Evolutionary conservation across 2,113 vertebrate species (phyloP).

Genomic region (Gobius niger): DNA sequence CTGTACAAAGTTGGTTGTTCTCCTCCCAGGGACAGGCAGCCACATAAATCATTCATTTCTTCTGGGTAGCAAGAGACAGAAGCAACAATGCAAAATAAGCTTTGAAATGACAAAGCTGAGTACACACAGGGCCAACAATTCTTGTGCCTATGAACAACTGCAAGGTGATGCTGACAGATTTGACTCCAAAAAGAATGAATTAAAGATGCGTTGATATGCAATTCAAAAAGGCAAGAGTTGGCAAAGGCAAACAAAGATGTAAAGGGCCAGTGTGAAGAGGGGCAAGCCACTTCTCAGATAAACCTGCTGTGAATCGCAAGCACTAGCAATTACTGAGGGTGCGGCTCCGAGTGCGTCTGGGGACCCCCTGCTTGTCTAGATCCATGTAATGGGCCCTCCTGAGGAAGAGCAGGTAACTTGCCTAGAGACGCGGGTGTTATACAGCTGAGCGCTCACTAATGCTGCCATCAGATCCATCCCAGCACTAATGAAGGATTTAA

Average conservation of each 20-base stretch:
- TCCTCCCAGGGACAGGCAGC: conserved; percentile 45
- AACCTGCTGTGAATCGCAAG: conserved; percentile 66
- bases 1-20: conserved; percentile 28
- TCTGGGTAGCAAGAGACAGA: conserved; percentile 35
- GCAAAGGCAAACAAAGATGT: conserved; percentile 72
- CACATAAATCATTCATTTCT: conserved; percentile 64
- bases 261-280: conserved; percentile 24
- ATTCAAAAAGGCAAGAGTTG: conserved; percentile 69
- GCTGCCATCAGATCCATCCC: conserved; percentile 67
- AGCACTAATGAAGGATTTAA: conserved; percentile 70
- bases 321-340: conserved; percentile 75
- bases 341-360: conserved; percentile 60
- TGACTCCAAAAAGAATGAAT: conserved; percentile 67
- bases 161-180: conserved; percentile 60
- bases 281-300: conserved; percentile 23
- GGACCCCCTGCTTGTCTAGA: conserved; percentile 59
- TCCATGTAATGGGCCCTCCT: conserved; percentile 81
- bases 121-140: conserved; percentile 19
- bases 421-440: conserved; percentile 66
- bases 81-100: conserved; percentile 29
- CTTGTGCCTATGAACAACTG: conserved; percentile 43
- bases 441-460: conserved; percentile 65
- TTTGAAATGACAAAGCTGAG: conserved; percentile 47
- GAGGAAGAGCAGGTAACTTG: conserved; percentile 74
- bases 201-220: conserved; percentile 76